Percentiles rank a stretch among this genome's conserved stretches.
These are phyloP conservation scores for Paralichthys olivaceus DNA, from an alignment of 2,113 vertebrate species.

Conservation along the genomic window DNA sequence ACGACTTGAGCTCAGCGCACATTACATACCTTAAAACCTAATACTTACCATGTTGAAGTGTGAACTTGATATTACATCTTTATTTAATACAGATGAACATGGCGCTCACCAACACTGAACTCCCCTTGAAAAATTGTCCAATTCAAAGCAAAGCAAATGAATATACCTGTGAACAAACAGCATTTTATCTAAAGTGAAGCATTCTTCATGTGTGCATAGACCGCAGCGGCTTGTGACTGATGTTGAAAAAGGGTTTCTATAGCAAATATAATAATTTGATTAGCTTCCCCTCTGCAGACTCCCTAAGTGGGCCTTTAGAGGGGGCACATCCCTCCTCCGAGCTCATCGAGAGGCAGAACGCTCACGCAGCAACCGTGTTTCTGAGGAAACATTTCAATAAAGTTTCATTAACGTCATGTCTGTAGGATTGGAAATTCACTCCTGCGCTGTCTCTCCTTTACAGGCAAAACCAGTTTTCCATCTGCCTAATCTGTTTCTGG, in stretches of 20 bases:
- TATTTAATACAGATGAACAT: neutral
- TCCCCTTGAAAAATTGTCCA: constrained; percentile 30
- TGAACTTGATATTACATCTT: too few species aligned
- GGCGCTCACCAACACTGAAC: constrained; percentile 4
- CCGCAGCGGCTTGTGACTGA: constrained; percentile 42
- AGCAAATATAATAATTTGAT: constrained; percentile 64
- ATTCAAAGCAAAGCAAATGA: constrained; percentile 60
- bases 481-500: constrained; percentile 54
- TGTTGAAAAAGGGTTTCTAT: constrained; percentile 38
- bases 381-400: constrained; percentile 62
- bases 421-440: constrained; percentile 45
- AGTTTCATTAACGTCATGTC: constrained; percentile 68
- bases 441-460: constrained; percentile 23
- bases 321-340: constrained; percentile 44
- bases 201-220: neutral
- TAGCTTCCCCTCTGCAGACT: constrained; percentile 46
- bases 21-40: too few species aligned
- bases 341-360: constrained; percentile 35
- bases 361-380: constrained; percentile 27
- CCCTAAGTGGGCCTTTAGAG: constrained; percentile 62
- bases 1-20: too few species aligned
- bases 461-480: constrained; percentile 37
- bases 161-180: constrained; percentile 42
- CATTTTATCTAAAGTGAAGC: constrained; percentile 9
- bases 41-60: too few species aligned